Base-by-base conservation (phyloP, 2,888 invertebrate species). In the Tetropium fuscum region DNA sequence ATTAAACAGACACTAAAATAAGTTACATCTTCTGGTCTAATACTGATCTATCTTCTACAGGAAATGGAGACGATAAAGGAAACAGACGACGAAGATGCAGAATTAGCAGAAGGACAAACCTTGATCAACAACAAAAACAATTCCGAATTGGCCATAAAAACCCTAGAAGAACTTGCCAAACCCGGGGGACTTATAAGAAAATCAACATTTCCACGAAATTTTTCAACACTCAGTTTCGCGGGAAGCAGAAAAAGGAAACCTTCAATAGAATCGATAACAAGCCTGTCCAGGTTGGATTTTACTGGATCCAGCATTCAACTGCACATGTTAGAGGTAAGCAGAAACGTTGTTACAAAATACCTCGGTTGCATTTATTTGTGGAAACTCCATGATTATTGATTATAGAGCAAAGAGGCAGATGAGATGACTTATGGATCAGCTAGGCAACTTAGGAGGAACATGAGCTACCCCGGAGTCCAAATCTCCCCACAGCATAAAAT, bases 281-380 rank as follows among this genome's bases (percentile, higher is more conserved):
- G 88, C 75, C 86, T 90, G 66, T 90, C 90, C 0, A 86, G 88
- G 68, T 86, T 90, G 86, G 90, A 91, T 80, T 90, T 91, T 78
- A 90, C 88, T 25, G 90, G 90, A 63, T 90, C 90, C 69, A 89
- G 88, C 75, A 80, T 90, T 59, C 90, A 90, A 74, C 83, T 91
- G 57, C 89, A 90, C n/a, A n/a, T n/a, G 78, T 83, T 90, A 63
- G 78, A 80, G 69, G 88, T 88, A 78, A 81, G 84, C 82, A 55
- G 10, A 11, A 1, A 4, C 16, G n/a, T 36, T 15, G 10, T 6
- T 2, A 36, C 8, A 7, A 15, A 36, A 13, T 36, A 7, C 6
- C 15, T 2, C 15, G 7, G 8, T 7, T 16, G 16, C 3, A 7
- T 6, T 1, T 2, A 2, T 13, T 25, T 25, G 25, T 4, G 25